Percentiles rank a stretch among this genome's conserved stretches.
Evolutionary conservation across 2,888 invertebrate species (phyloP).

Genomic region (Adelognathus sp.): DNA sequence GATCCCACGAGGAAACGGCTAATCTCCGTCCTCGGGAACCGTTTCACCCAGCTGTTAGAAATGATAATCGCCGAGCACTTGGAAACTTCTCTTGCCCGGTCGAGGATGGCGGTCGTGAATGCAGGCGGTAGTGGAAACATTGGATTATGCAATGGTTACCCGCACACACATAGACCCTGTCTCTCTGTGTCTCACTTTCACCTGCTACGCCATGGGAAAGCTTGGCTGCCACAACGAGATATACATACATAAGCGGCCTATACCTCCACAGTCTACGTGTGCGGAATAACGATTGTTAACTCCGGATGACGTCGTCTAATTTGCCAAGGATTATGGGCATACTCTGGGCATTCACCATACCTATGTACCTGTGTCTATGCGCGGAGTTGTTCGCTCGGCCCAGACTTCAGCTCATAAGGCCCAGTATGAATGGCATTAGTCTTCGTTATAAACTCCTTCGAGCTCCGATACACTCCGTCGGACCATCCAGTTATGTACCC

Average conservation of each 20-base stretch:
- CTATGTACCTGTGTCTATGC: neutral
- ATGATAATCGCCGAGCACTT: conserved; percentile 68
- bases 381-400: conserved; percentile 26
- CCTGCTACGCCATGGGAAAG: conserved; percentile 24
- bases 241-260: conserved; percentile 60
- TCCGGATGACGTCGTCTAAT: conserved; percentile 64
- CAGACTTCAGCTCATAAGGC: conserved; percentile 19
- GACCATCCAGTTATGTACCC: conserved; percentile 34
- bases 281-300: conserved; percentile 66
- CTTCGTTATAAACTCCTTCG: conserved; percentile 64
- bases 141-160: conserved; percentile 65
- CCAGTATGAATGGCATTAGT: conserved; percentile 56
- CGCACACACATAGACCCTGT: too few relatives aligned
- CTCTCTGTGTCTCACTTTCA: neutral
- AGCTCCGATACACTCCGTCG: conserved; percentile 46
- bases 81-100: conserved; percentile 58
- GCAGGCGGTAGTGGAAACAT: conserved; percentile 35
- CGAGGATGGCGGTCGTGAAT: neutral
- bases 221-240: conserved; percentile 52
- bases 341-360: conserved; percentile 33
- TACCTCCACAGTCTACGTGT: conserved; percentile 62
- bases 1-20: conserved; percentile 53
- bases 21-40: conserved; percentile 63
- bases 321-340: conserved; percentile 62
- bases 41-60: conserved; percentile 63